phyloP scores from a whole-genome alignment of 2,797 vertebrate genomes.

The Silurus lanzhouensis region DNA sequence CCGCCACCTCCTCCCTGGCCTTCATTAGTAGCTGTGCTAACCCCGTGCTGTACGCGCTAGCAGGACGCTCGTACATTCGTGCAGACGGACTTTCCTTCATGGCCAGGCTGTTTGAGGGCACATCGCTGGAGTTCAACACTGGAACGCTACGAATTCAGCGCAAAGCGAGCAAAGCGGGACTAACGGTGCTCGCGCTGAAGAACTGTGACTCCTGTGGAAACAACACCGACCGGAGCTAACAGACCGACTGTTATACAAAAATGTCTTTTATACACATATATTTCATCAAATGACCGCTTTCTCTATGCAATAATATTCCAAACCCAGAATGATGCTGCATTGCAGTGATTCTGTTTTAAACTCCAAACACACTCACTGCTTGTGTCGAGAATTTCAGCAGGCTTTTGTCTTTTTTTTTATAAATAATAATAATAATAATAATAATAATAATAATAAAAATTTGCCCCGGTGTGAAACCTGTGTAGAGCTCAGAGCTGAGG shows the following conservation, averaged over 20 bases:
- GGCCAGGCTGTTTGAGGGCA: slow-evolving; percentile 84
- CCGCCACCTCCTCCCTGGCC: slow-evolving; percentile 74
- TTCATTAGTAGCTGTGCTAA: slow-evolving; percentile 89
- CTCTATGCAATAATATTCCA: background rate
- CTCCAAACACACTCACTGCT: background rate
- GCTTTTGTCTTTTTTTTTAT: background rate
- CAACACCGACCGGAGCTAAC: background rate
- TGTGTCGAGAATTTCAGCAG: background rate
- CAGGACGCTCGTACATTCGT: slow-evolving; percentile 80
- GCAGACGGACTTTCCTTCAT: slow-evolving; percentile 80
- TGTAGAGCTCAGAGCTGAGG: background rate
- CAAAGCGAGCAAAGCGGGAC: background rate
- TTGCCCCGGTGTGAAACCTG: background rate
- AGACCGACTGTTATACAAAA: background rate
- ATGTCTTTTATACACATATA: background rate
- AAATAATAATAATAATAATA: too few species aligned
- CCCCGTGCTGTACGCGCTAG: slow-evolving; percentile 84
- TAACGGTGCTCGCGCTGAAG: background rate
- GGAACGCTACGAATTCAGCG: slow-evolving; percentile 44
- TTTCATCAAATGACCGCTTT: too few species aligned
- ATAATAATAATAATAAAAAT: background rate
- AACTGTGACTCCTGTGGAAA: background rate
- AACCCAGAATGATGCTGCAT: background rate
- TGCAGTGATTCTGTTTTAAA: background rate
- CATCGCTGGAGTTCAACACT: slow-evolving; percentile 61